Percentiles rank a stretch among this genome's conserved stretches.
Conservation (phyloP, 1,140 invertebrate species). For the Tetramorium alpestre region DNA sequence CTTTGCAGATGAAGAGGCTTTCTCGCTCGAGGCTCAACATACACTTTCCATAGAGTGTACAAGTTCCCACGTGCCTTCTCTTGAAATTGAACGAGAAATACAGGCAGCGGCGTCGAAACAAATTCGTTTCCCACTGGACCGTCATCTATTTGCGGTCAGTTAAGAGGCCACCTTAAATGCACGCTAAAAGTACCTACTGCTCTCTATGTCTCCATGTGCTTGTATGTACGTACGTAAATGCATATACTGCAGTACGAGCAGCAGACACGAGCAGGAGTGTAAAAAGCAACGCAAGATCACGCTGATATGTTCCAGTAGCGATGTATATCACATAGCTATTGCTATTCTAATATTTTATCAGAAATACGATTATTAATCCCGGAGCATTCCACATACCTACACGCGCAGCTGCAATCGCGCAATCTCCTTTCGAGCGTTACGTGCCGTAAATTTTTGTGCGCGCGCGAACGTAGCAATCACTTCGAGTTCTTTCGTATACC, state of each 20-base stretch:
- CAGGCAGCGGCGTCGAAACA: not conserved
- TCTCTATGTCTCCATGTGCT: constrained; percentile 12
- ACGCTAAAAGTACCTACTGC: constrained; percentile 36
- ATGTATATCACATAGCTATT: not conserved
- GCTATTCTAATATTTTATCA: not conserved
- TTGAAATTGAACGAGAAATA: constrained; percentile 22
- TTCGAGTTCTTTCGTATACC: not conserved
- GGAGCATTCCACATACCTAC: not conserved
- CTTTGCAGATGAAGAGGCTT: not conserved
- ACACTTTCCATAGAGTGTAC: constrained; percentile 3
- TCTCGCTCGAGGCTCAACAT: not conserved
- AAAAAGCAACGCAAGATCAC: constrained; percentile 11
- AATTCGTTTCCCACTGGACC: constrained; percentile 36
- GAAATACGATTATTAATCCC: constrained; percentile 7
- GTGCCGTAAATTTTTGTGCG: not conserved
- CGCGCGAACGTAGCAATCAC: not conserved
- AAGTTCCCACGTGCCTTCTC: constrained; percentile 42
- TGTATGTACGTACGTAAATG: not conserved
- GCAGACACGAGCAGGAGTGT: not conserved
- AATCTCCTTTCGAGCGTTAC: constrained; percentile 4
- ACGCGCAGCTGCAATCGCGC: not conserved
- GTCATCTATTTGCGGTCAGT: constrained; percentile 43
- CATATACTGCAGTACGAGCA: not conserved
- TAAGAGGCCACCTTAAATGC: constrained; percentile 37
- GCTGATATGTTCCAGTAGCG: not conserved